Percentiles rank a stretch among this genome's conserved stretches.
Conservation (phyloP, 2,888 invertebrate genomes). For the Eueremaeus valkanovi region DNA sequence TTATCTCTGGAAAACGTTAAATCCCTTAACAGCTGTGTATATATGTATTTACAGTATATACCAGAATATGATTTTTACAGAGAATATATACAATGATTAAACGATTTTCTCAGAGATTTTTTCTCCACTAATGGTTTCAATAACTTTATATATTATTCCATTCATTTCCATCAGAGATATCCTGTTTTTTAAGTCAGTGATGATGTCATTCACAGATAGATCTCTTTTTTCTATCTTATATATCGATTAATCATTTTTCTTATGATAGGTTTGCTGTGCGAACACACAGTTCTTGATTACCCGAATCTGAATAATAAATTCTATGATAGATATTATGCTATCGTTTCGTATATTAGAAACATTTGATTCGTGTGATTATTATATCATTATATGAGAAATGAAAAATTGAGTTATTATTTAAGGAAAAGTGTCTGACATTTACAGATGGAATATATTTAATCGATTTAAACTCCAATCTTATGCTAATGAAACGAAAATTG, state of each 20-base stretch:
- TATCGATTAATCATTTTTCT: neutral
- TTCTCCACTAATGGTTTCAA: neutral
- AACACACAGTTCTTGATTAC: neutral
- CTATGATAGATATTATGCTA: neutral
- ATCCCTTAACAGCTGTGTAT: too few relatives aligned
- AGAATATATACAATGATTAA: neutral
- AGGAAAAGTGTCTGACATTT: neutral
- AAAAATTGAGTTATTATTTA: neutral
- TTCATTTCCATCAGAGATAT: neutral
- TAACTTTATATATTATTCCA: neutral
- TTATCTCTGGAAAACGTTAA: too few relatives aligned
- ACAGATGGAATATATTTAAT: neutral
- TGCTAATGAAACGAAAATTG: neutral
- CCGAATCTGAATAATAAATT: slow-evolving; percentile 1
- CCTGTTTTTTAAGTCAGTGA: neutral
- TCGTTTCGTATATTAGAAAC: neutral
- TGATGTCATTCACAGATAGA: neutral
- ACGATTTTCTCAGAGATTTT: neutral
- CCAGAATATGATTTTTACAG: neutral
- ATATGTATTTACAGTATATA: neutral
- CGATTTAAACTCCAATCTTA: neutral
- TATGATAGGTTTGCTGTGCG: neutral
- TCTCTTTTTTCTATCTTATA: neutral
- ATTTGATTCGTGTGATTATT: neutral
- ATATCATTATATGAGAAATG: neutral